Percentiles rank a stretch among this genome's conserved stretches.
phyloP scores from a whole-genome alignment of 2,888 invertebrate species.

The Corbicula japonica region DNA sequence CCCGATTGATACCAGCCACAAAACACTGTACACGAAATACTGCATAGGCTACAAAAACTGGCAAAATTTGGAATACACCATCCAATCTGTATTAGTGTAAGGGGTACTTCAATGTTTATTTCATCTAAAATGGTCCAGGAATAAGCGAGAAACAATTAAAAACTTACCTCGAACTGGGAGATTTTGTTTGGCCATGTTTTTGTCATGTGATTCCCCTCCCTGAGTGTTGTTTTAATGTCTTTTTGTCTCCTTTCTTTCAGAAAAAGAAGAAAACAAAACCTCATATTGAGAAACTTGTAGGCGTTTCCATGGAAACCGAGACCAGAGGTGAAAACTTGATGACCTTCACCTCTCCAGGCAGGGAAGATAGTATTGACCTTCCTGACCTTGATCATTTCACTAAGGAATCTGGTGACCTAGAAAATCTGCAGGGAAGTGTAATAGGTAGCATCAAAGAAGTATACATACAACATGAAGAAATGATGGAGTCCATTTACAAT shows the following conservation, averaged over 20 bases:
- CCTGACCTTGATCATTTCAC: slow-evolving; percentile 35
- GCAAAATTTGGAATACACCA: too few species aligned
- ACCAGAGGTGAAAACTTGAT: slow-evolving; percentile 24
- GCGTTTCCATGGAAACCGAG: slow-evolving; percentile 30
- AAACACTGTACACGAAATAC: too few species aligned
- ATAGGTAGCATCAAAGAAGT: slow-evolving; percentile 10
- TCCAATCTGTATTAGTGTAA: too few species aligned
- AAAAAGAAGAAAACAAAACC: slow-evolving; percentile 45
- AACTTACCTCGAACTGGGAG: too few species aligned
- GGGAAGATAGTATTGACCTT: slow-evolving; percentile 42
- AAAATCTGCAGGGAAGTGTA: background rate
- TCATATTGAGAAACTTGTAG: slow-evolving; percentile 37
- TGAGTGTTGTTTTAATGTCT: too few species aligned
- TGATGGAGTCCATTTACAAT: slow-evolving; percentile 7
- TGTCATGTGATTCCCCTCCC: too few species aligned
- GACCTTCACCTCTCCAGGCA: slow-evolving; percentile 34
- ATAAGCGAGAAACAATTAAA: too few species aligned
- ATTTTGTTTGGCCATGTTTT: too few species aligned
- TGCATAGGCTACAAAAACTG: too few species aligned
- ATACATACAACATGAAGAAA: slow-evolving; percentile 9
- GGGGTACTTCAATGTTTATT: too few species aligned
- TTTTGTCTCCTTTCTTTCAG: slow-evolving; percentile 31
- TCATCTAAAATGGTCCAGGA: too few species aligned
- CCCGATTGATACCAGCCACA: too few species aligned
- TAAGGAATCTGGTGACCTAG: background rate